phyloP scores from a whole-genome alignment of 2,113 vertebrate species.

The Pituophis catenifer region DNA sequence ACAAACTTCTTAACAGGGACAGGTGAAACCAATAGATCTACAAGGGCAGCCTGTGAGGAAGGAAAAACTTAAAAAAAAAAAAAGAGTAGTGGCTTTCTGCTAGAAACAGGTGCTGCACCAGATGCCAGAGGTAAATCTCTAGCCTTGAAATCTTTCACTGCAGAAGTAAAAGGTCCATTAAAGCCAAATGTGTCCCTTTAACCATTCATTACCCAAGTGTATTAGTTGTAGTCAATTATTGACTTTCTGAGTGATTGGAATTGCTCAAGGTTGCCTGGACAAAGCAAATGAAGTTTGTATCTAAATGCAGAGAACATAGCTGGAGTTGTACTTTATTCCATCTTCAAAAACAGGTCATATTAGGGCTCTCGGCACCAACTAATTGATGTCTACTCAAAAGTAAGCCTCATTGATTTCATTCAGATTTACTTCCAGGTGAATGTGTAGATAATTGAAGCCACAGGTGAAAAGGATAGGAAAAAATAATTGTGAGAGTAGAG shows the following conservation, averaged over 20 bases:
- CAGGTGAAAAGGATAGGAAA: neutral
- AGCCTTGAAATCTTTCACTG: constrained; percentile 16
- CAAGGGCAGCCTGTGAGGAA: constrained; percentile 19
- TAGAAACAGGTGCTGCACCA: constrained; percentile 23
- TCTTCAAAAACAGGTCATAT: neutral
- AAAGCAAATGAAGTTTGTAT: constrained; percentile 9
- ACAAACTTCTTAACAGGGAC: constrained; percentile 32
- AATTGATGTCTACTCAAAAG: neutral
- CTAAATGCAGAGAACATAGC: neutral
- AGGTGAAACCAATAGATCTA: constrained; percentile 34
- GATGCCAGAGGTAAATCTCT: constrained; percentile 25
- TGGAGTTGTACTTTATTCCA: neutral
- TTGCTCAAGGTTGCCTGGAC: constrained; percentile 31
- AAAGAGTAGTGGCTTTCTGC: constrained; percentile 9
- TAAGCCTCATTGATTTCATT: neutral
- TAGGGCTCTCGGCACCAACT: too few species aligned
- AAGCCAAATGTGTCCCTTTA: constrained; percentile 28
- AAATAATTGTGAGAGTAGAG: neutral
- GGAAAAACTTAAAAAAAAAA: constrained; percentile 25
- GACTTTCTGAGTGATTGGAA: neutral
- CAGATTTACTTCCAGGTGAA: neutral
- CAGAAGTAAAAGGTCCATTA: constrained; percentile 40
- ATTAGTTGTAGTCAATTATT: constrained; percentile 30
- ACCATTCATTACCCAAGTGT: constrained; percentile 26
- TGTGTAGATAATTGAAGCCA: neutral